Evolutionary conservation across 2,888 invertebrate species (phyloP).

Genomic region (Rhamphomyia laevipes): DNA sequence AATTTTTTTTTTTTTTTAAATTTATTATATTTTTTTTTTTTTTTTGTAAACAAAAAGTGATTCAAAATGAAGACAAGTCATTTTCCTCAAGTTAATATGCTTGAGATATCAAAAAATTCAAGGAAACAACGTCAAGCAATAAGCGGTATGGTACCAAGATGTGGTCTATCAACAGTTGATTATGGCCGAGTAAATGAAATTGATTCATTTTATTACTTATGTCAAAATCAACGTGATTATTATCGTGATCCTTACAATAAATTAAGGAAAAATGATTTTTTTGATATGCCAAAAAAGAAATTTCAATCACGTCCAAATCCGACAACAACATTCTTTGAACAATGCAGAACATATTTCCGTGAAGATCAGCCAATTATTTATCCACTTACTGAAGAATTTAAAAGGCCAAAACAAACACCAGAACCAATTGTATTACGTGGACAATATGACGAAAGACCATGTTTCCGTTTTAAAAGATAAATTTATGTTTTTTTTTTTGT

Average conservation of each 20-base stretch:
- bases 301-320: not conserved
- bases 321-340: not conserved
- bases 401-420: not conserved
- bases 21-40: no score
- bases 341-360: not conserved
- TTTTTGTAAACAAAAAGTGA: not conserved
- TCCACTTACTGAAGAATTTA: not conserved
- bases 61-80: not conserved
- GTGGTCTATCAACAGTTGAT: slow-evolving; percentile 24
- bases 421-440: not conserved
- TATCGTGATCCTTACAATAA: slow-evolving; percentile 28
- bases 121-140: slow-evolving; percentile 21
- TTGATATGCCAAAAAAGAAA: not conserved
- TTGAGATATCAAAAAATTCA: slow-evolving; percentile 24
- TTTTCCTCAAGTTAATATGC: slow-evolving; percentile 29
- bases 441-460: not conserved
- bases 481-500: no score
- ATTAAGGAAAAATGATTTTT: slow-evolving; percentile 15
- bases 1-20: no score
- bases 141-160: slow-evolving; percentile 22
- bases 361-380: not conserved
- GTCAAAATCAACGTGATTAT: slow-evolving; percentile 30
- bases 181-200: slow-evolving; percentile 22
- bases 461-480: no score
- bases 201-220: slow-evolving; percentile 25